These are phyloP conservation scores for Drosophila prosaltans DNA, from an alignment of 1,140 invertebrate species.

Conservation along the genomic window DNA sequence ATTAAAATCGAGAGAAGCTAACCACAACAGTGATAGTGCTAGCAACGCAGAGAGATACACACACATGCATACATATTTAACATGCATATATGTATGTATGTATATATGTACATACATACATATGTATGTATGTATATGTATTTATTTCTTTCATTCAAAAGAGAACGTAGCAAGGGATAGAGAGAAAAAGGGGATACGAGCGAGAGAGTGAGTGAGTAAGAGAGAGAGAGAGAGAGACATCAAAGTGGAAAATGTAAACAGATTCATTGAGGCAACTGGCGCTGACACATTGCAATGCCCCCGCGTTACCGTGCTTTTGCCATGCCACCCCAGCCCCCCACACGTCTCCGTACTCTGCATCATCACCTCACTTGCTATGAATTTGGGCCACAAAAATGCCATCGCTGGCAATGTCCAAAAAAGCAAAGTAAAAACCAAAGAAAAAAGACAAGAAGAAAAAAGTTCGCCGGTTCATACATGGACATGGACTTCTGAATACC, in stretches of 20 bases:
- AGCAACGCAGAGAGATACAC: background rate
- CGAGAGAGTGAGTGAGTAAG: background rate
- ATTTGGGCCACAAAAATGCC: slow-evolving; percentile 79
- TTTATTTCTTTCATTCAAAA: too few species aligned
- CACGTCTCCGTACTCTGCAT: background rate
- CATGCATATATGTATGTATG: too few species aligned
- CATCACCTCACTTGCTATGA: slow-evolving; percentile 34
- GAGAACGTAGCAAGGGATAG: background rate
- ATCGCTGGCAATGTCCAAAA: slow-evolving; percentile 75
- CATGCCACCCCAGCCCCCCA: too few species aligned
- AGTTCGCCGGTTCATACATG: too few species aligned
- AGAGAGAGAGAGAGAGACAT: slow-evolving; percentile 32
- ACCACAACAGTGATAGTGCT: background rate
- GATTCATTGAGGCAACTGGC: slow-evolving; percentile 75
- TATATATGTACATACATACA: too few species aligned
- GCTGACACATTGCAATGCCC: slow-evolving; percentile 67
- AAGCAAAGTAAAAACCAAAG: slow-evolving; percentile 37
- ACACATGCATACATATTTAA: too few species aligned
- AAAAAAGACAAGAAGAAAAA: slow-evolving; percentile 35
- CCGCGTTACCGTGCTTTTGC: background rate
- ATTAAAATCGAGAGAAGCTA: slow-evolving; percentile 26
- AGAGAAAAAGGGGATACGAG: background rate
- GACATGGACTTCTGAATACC: background rate
- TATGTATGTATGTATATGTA: too few species aligned
- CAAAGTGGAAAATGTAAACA: slow-evolving; percentile 74